Percentiles rank a stretch among this genome's conserved stretches.
These are phyloP conservation scores for Leucophenga maculata DNA, from an alignment of 2,888 invertebrate species.

Conservation along the genomic window DNA sequence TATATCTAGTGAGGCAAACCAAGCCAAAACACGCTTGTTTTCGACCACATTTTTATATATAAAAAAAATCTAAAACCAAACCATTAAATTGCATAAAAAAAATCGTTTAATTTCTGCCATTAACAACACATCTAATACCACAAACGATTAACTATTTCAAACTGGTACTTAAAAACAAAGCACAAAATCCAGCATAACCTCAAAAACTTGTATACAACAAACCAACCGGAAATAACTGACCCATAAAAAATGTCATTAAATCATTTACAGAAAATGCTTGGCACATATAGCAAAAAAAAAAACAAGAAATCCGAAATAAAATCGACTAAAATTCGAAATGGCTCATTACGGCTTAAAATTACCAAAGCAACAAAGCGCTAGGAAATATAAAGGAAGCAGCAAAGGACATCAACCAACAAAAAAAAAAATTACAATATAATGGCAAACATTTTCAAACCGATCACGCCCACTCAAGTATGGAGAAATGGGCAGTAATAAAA, in stretches of 20 bases:
- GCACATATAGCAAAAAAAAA: not conserved
- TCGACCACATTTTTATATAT: too few species aligned
- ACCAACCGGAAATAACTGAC: conserved; percentile 2
- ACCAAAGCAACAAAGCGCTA: not conserved
- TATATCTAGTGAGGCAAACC: too few species aligned
- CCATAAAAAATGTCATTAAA: conserved; percentile 23
- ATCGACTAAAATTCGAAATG: conserved; percentile 1
- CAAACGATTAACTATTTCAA: too few species aligned
- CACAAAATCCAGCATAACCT: not conserved
- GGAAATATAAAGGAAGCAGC: not conserved
- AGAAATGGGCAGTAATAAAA: not conserved
- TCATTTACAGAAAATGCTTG: conserved; percentile 21
- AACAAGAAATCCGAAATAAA: not conserved
- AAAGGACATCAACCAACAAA: not conserved
- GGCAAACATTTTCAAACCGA: conserved; percentile 4
- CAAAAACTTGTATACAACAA: not conserved
- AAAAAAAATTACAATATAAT: not conserved
- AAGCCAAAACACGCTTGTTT: too few species aligned
- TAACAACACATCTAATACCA: too few species aligned
- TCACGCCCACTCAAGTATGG: conserved; percentile 8
- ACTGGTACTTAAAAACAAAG: not conserved
- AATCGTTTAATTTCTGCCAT: too few species aligned
- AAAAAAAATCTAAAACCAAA: too few species aligned
- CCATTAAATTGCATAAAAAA: too few species aligned
- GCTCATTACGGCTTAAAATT: not conserved